phyloP scores from a whole-genome alignment of 1,140 invertebrate species.

The Phenacoccus solenopsis region DNA sequence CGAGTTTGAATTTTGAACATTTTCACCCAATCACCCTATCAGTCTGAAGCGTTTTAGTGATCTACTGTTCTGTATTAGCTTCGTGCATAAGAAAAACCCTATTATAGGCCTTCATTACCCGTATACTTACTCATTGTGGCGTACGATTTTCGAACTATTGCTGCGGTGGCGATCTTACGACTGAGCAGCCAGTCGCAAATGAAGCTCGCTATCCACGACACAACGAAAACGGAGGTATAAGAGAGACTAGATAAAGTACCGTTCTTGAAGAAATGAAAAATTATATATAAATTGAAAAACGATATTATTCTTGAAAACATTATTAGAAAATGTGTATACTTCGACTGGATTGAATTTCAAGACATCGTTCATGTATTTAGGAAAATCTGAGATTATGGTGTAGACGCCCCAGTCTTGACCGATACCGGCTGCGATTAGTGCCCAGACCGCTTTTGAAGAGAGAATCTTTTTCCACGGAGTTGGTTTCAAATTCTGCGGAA shows the following conservation, averaged over 20 bases:
- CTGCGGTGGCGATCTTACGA: not conserved
- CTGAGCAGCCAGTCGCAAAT: not conserved
- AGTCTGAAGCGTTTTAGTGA: no score
- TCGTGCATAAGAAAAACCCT: no score
- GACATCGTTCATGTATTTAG: conserved; percentile 69
- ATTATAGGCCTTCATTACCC: no score
- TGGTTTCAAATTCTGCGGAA: conserved; percentile 24
- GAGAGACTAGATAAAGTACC: not conserved
- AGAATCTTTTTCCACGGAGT: conserved; percentile 59
- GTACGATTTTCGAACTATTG: not conserved
- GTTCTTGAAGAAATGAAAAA: not conserved
- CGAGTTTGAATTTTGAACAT: no score
- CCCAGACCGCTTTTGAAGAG: conserved; percentile 62
- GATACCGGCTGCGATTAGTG: conserved; percentile 53
- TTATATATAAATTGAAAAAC: not conserved
- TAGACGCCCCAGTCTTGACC: conserved; percentile 78
- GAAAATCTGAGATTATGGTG: conserved; percentile 70
- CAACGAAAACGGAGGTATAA: not conserved
- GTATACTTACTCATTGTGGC: not conserved
- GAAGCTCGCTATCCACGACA: not conserved
- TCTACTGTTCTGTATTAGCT: no score
- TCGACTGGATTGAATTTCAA: conserved; percentile 43
- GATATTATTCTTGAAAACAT: no score
- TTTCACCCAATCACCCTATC: no score
- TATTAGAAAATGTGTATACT: no score